Percentiles rank a stretch among this genome's conserved stretches.
These are phyloP conservation scores for Amphipyra berbera DNA, from an alignment of 2,888 invertebrate species.

Conservation along the genomic window DNA sequence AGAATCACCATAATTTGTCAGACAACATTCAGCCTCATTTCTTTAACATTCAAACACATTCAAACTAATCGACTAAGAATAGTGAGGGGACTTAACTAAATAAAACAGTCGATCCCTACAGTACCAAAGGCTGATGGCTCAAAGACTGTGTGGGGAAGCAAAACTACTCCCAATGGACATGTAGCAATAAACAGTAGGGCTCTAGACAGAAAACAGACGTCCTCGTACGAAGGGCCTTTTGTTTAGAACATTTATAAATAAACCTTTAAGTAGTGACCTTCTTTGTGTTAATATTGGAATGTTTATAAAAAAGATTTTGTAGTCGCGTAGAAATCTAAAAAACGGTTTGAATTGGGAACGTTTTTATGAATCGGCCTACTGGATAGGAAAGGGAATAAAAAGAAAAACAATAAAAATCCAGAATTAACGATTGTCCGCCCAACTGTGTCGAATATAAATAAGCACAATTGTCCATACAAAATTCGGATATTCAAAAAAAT, in stretches of 20 bases:
- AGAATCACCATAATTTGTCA: slow-evolving; percentile 42
- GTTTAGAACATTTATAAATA: slow-evolving; percentile 82
- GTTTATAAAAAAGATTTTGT: slow-evolving; percentile 39
- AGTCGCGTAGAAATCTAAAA: slow-evolving; percentile 8
- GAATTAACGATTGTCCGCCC: slow-evolving; percentile 44
- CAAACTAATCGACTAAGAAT: slow-evolving; percentile 48
- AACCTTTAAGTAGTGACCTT: slow-evolving; percentile 72
- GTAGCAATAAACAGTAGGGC: slow-evolving; percentile 82
- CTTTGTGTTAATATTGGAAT: slow-evolving; percentile 66
- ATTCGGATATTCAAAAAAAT: slow-evolving; percentile 44
- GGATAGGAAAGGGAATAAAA: slow-evolving; percentile 25
- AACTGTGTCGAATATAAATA: slow-evolving; percentile 49
- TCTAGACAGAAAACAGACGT: slow-evolving; percentile 85
- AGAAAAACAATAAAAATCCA: slow-evolving; percentile 25
- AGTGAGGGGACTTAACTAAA: slow-evolving; percentile 51
- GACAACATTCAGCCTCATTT: slow-evolving; percentile 34
- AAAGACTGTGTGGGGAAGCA: slow-evolving; percentile 64
- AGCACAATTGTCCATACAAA: slow-evolving; percentile 21
- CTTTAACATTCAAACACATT: slow-evolving; percentile 40
- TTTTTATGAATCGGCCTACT: slow-evolving; percentile 12
- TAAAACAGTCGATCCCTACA: slow-evolving; percentile 63
- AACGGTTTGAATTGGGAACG: not conserved
- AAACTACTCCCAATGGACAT: slow-evolving; percentile 76
- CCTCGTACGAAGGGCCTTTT: slow-evolving; percentile 75
- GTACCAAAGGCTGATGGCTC: slow-evolving; percentile 70